Conservation (phyloP, 2,797 vertebrate species). For the Halcyon badia region DNA sequence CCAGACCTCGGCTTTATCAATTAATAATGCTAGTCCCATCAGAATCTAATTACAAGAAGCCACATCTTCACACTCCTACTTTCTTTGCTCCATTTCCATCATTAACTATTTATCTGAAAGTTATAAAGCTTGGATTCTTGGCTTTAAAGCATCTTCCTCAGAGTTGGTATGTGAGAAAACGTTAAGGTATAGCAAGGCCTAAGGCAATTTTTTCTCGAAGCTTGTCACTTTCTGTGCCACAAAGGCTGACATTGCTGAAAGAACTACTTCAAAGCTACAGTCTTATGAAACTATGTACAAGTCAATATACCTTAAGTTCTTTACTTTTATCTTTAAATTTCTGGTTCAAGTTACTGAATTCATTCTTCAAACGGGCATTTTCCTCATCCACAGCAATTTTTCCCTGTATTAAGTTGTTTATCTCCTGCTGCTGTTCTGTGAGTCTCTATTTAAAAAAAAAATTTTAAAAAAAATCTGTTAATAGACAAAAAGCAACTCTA, state of each 20-base stretch:
- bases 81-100: constrained; percentile 89
- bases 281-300: constrained; percentile 74
- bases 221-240: constrained; percentile 85
- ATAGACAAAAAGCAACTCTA: background rate
- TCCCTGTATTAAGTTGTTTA: constrained; percentile 83
- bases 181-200: constrained; percentile 83
- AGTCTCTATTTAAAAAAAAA: constrained; percentile 78
- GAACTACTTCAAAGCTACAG: constrained; percentile 80
- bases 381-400: constrained; percentile 84
- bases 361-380: constrained; percentile 85
- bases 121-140: constrained; percentile 85
- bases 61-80: constrained; percentile 91
- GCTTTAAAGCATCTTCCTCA: constrained; percentile 84
- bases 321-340: constrained; percentile 88
- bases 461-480: background rate
- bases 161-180: constrained; percentile 78
- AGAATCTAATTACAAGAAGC: constrained; percentile 96
- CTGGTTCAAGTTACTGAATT: constrained; percentile 86
- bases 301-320: constrained; percentile 90
- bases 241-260: constrained; percentile 80
- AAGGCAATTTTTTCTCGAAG: constrained; percentile 85
- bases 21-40: constrained; percentile 98
- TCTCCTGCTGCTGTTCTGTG: constrained; percentile 85
- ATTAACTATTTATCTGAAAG: constrained; percentile 99
- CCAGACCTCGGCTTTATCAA: constrained; percentile 95